phyloP scores from a whole-genome alignment of 2,113 vertebrate species.

The Thamnaconus septentrionalis region DNA sequence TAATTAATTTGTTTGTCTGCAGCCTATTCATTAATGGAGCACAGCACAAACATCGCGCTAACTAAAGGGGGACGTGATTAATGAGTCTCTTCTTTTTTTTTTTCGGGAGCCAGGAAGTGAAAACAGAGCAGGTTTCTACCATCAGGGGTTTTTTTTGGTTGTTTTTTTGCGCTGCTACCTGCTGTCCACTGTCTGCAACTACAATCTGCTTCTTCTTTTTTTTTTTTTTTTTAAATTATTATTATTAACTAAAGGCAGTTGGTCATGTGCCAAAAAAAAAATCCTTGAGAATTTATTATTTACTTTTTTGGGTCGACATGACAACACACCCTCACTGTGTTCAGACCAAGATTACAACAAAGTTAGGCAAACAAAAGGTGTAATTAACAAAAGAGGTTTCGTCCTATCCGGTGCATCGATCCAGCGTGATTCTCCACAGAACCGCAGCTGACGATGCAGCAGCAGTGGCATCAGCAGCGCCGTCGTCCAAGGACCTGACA shows the following conservation, averaged over 20 bases:
- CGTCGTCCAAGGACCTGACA: background rate
- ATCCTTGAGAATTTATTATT: slow-evolving; percentile 34
- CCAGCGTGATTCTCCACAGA: slow-evolving; percentile 47
- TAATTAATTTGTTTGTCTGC: slow-evolving; percentile 32
- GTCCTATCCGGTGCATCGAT: slow-evolving; percentile 5
- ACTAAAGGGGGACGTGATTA: slow-evolving; percentile 41
- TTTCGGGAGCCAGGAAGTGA: slow-evolving; percentile 35
- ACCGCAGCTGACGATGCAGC: slow-evolving; percentile 3
- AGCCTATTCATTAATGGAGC: slow-evolving; percentile 28
- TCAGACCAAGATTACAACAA: slow-evolving; percentile 34
- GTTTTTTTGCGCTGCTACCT: slow-evolving; percentile 65
- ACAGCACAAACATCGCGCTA: slow-evolving; percentile 21
- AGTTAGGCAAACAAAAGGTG: slow-evolving; percentile 30
- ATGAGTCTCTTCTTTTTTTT: slow-evolving; percentile 37
- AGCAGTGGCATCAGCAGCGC: background rate
- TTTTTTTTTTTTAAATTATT: background rate
- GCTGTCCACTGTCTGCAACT: slow-evolving; percentile 67
- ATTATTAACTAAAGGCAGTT: too few relatives aligned
- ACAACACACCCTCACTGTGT: slow-evolving; percentile 14
- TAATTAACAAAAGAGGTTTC: background rate
- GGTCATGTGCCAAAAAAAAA: slow-evolving; percentile 23
- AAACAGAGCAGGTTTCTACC: slow-evolving; percentile 26
- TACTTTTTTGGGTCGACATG: background rate
- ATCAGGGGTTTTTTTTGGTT: background rate
- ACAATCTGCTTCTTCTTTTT: slow-evolving; percentile 39